phyloP scores from a whole-genome alignment of 2,113 vertebrate species.

The Aspiorhynchus laticeps region DNA sequence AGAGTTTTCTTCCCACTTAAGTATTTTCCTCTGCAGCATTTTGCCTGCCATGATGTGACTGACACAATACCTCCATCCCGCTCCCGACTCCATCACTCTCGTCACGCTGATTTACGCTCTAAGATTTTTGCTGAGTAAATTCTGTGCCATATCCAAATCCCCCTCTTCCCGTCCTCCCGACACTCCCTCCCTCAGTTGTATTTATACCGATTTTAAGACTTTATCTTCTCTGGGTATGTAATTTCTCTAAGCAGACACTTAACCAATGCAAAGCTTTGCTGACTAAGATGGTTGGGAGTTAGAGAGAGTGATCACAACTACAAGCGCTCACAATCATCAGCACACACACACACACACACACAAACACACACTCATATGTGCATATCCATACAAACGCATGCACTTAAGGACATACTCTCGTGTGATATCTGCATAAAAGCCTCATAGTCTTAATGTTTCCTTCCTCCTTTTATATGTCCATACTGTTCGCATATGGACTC shows the following conservation, averaged over 20 bases:
- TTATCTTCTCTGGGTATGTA: conserved; percentile 54
- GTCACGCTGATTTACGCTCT: conserved; percentile 38
- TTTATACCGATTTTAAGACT: conserved; percentile 52
- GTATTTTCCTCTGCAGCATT: conserved; percentile 16
- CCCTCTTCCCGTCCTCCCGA: background rate
- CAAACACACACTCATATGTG: conserved; percentile 33
- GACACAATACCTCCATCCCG: conserved; percentile 28
- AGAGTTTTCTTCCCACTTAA: background rate
- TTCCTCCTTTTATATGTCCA: background rate
- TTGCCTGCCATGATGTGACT: conserved; percentile 11
- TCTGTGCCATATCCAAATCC: conserved; percentile 25
- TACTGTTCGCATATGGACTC: conserved; percentile 6
- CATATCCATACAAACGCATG: background rate
- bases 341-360: conserved; percentile 50
- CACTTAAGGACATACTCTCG: background rate
- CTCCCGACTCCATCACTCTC: conserved; percentile 18
- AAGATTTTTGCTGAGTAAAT: conserved; percentile 35
- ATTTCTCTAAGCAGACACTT: conserved; percentile 45
- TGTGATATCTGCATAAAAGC: background rate
- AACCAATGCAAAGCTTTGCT: conserved; percentile 52
- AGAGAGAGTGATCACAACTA: conserved; percentile 49
- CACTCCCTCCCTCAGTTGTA: conserved; percentile 28
- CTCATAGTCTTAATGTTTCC: background rate
- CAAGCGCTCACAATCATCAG: conserved; percentile 37
- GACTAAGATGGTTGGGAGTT: conserved; percentile 51